phyloP scores from a whole-genome alignment of 2,888 invertebrate species.

The Dolomedes plantarius region DNA sequence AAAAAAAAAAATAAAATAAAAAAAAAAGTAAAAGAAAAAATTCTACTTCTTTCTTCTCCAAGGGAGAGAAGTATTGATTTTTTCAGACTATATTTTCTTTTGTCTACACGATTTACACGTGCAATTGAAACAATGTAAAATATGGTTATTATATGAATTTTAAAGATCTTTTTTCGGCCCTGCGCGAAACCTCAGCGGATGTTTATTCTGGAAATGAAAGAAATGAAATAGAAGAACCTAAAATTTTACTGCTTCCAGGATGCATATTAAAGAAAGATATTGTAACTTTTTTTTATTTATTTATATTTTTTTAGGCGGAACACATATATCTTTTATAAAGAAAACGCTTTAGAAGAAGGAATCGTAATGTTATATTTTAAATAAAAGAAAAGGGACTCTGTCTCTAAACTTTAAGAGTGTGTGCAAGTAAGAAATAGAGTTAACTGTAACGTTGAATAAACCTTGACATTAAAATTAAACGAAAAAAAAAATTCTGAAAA shows the following conservation, averaged over 20 bases:
- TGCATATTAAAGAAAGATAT: neutral
- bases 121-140: neutral
- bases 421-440: too few species aligned
- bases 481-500: too few species aligned
- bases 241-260: neutral
- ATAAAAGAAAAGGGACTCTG: too few species aligned
- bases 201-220: neutral
- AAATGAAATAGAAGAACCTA: neutral
- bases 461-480: too few species aligned
- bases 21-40: too few species aligned
- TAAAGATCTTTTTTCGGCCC: neutral
- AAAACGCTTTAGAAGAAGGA: too few species aligned
- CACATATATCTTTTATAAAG: too few species aligned
- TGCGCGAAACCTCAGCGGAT: neutral
- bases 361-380: too few species aligned
- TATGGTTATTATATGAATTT: neutral
- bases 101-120: neutral
- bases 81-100: neutral
- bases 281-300: too few species aligned
- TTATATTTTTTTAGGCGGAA: too few species aligned
- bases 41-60: neutral
- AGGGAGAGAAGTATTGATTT: neutral
- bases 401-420: too few species aligned
- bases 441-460: too few species aligned
- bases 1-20: neutral